Conservation (phyloP, 2,113 vertebrate genomes). For the Mustela lutreola region DNA sequence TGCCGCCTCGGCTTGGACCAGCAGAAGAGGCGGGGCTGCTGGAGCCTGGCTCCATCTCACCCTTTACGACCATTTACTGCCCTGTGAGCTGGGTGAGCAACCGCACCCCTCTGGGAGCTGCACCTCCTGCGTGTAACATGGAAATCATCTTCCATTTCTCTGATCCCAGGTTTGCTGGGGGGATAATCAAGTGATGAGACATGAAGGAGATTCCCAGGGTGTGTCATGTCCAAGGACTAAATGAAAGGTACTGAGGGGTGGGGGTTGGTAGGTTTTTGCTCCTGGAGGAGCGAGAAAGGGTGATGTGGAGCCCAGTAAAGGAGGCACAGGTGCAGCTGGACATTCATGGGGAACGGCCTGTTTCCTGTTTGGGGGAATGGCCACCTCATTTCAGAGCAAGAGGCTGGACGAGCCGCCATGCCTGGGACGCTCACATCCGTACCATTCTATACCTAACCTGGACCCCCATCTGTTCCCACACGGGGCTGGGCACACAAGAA, state of each 20-base stretch:
- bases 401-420: background rate
- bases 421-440: background rate
- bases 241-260: too few relatives aligned
- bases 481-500: background rate
- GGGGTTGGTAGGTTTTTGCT: too few relatives aligned
- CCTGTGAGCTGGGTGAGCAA: background rate
- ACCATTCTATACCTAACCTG: background rate
- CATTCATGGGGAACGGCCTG: accelerated
- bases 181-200: background rate
- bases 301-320: background rate
- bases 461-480: background rate
- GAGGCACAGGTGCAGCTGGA: background rate
- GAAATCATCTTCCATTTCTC: background rate
- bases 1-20: background rate
- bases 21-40: accelerated
- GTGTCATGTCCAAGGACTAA: background rate
- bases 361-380: background rate
- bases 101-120: background rate
- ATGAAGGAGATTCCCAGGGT: background rate
- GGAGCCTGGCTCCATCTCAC: background rate
- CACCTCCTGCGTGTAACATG: background rate
- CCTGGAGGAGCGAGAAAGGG: background rate
- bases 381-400: background rate
- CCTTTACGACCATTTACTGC: background rate
- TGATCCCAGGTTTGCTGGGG: background rate